phyloP scores from a whole-genome alignment of 2,797 vertebrate genomes.

The Peromyscus eremicus region DNA sequence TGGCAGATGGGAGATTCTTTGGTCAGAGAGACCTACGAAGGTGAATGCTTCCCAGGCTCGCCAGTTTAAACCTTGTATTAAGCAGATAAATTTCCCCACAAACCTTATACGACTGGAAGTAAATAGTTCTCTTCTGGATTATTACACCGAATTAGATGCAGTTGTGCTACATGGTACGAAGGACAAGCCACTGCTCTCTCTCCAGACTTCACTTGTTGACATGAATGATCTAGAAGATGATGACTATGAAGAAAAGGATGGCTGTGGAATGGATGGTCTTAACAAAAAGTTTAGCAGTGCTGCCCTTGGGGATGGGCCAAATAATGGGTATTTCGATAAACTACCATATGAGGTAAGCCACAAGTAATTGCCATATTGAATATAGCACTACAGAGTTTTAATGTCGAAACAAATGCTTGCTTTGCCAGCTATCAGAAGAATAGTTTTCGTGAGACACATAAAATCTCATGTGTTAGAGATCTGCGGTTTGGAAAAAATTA shows the following conservation, averaged over 20 bases:
- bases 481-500: constrained; percentile 46
- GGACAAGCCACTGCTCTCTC: constrained; percentile 94
- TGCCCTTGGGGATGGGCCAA: constrained; percentile 90
- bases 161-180: constrained; percentile 96
- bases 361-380: constrained; percentile 25
- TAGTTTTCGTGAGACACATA: background rate
- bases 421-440: constrained; percentile 38
- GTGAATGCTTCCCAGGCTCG: constrained; percentile 95
- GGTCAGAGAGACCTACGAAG: constrained; percentile 95
- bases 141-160: constrained; percentile 98
- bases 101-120: constrained; percentile 98
- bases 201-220: constrained; percentile 94
- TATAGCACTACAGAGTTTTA: background rate
- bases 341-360: constrained; percentile 97
- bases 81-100: constrained; percentile 96
- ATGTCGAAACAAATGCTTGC: constrained; percentile 39
- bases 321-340: constrained; percentile 97
- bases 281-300: constrained; percentile 90
- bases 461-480: background rate
- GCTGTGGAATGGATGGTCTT: constrained; percentile 89
- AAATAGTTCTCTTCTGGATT: constrained; percentile 97
- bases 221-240: constrained; percentile 94
- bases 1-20: constrained; percentile 96
- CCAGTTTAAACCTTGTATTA: constrained; percentile 97
- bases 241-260: constrained; percentile 94